A percentile compares a stretch with the other conserved stretches of the same genome.
phyloP scores from a whole-genome alignment of 2,113 vertebrate genomes.

The Trematomus loennbergii region DNA sequence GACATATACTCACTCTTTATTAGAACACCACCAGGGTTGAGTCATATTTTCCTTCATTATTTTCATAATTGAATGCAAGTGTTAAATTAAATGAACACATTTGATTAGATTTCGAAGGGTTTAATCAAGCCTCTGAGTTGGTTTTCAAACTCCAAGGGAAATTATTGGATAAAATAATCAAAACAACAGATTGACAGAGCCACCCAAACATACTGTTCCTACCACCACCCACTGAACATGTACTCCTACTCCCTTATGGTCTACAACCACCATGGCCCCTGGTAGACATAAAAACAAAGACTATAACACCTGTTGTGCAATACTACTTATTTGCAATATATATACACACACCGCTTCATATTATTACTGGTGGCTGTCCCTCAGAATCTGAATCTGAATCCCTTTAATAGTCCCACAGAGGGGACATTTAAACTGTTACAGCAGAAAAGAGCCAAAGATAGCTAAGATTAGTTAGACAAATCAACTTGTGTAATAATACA shows the following conservation, averaged over 20 bases:
- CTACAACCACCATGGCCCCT: background rate
- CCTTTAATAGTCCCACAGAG: no score
- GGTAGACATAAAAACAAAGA: no score
- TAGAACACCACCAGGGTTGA: background rate
- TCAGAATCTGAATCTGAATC: no score
- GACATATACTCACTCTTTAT: conserved; percentile 37
- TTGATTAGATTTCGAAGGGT: background rate
- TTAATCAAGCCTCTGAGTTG: background rate
- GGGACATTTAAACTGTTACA: no score
- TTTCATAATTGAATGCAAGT: conserved; percentile 13
- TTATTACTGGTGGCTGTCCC: no score
- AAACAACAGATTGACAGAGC: conserved; percentile 4
- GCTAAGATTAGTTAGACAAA: no score
- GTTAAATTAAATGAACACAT: background rate
- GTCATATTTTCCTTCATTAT: background rate
- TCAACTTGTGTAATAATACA: no score
- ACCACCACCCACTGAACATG: background rate
- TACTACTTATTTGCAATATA: no score
- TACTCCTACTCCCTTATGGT: conserved; percentile 12
- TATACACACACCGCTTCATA: no score
- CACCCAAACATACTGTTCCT: background rate
- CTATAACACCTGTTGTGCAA: no score
- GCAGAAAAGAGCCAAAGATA: no score
- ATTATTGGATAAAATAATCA: background rate
- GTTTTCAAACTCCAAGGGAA: conserved; percentile 10